These are phyloP conservation scores for Centropyge bicolor DNA, from an alignment of 2,797 vertebrate genomes.

Conservation along the genomic window DNA sequence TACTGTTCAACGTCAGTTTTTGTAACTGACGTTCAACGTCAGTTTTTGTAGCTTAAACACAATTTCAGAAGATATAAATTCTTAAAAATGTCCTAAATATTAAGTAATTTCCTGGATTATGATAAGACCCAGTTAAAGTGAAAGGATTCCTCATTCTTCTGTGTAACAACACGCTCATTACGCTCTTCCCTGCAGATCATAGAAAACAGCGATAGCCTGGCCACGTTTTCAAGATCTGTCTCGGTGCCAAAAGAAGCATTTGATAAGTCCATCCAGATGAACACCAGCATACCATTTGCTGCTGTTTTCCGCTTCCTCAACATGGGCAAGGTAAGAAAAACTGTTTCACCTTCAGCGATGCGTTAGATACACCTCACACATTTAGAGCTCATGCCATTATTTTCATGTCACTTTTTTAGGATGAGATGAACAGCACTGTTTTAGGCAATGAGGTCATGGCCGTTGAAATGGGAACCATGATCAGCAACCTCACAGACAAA, in stretches of 20 bases:
- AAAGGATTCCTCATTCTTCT: neutral
- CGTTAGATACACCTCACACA: neutral
- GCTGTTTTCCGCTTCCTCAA: conserved; percentile 68
- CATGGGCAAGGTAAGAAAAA: conserved; percentile 64
- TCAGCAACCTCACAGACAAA: conserved; percentile 71
- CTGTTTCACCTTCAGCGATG: neutral
- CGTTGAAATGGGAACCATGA: conserved; percentile 68
- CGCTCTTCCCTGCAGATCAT: conserved; percentile 70
- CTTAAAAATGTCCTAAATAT: neutral
- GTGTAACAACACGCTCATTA: neutral
- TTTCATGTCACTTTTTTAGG: conserved; percentile 55
- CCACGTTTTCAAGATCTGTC: neutral
- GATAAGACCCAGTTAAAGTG: neutral
- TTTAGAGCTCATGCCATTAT: neutral
- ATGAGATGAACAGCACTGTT: conserved; percentile 64
- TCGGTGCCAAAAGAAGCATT: conserved; percentile 73
- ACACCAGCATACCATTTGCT: neutral
- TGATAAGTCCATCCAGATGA: neutral
- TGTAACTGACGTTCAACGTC: no score
- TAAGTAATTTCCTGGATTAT: neutral
- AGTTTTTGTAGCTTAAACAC: no score
- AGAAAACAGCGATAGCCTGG: fast-evolving
- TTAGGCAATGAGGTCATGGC: conserved; percentile 70
- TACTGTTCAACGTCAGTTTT: no score
- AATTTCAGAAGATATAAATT: no score